Conservation (phyloP, 2,797 vertebrate species). For the Chelon auratus region DNA sequence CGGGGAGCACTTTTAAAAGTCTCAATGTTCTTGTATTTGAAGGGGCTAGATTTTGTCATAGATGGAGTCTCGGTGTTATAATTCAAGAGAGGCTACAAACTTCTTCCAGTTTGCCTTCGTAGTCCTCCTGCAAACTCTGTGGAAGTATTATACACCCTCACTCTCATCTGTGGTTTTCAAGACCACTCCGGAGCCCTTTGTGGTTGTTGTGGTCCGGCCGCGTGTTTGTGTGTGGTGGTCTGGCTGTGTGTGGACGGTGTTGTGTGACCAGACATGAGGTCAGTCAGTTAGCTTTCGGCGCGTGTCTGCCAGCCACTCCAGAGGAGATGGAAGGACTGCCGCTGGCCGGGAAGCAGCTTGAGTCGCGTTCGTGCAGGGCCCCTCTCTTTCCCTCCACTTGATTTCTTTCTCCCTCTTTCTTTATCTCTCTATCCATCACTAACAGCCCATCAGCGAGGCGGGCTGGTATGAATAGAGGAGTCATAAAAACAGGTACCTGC, state of each 20-base stretch:
- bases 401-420: conserved; percentile 11
- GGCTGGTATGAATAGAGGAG: conserved; percentile 28
- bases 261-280: conserved; percentile 69
- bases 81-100: conserved; percentile 43
- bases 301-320: conserved; percentile 35
- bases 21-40: conserved; percentile 53
- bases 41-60: conserved; percentile 33
- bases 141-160: conserved; percentile 6
- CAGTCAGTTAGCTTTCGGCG: conserved; percentile 64
- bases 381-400: conserved; percentile 14
- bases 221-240: conserved; percentile 45
- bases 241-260: conserved; percentile 32
- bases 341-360: conserved; percentile 26
- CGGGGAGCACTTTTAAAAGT: conserved; percentile 57
- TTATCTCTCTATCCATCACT: conserved; percentile 20
- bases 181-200: conserved; percentile 26
- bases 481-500: conserved; percentile 53
- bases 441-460: conserved; percentile 45
- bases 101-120: conserved; percentile 16
- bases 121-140: conserved; percentile 14
- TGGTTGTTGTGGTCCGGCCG: conserved; percentile 43
- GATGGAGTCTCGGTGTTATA: conserved; percentile 41
- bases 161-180: conserved; percentile 24
- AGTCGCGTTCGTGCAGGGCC: conserved; percentile 15
- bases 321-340: conserved; percentile 23